Base-by-base conservation (phyloP, 2,797 vertebrate species). In the Lindbergichthys nudifrons region DNA sequence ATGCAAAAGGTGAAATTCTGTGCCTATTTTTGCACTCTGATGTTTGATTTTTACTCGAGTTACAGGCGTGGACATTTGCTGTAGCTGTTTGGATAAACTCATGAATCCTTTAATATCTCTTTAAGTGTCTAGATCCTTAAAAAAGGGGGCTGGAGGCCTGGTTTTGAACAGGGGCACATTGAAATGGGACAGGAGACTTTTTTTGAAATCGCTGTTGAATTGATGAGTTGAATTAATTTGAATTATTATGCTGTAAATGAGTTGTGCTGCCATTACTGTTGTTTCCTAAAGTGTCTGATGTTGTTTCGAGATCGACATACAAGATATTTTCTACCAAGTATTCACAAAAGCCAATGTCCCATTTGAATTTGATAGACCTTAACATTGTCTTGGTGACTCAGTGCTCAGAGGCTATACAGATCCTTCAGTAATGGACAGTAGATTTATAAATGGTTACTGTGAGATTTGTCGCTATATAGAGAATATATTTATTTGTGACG, bases 401-500 rank as follows among this genome's bases (percentile, higher is more conserved):
- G 15, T 66, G 26, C 52, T 79, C 42, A 7, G 9, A 71, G 36
- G 26, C 21, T 68, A 62, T 18, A 57, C 51, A 82, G 48, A 77
- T 61, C 64, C 3, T 57, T 76, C 19, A 76, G 56, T 64, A 32
- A 71, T 56, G 51, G 65, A 66, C 46, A 66, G 67, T 69, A 42
- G 51, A 72, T 76, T 45, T 46, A 32, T 65, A 64, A 75, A 75
- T 77, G 77, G 64, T 54, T 66, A 77, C 80, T 84, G 72, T 82
- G 80, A 87, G 70, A 77, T 75, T 65, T 75, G 70, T 79, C 43
- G 45, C 81, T 73, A 72, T 65, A 81, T 75, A 78, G 30, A 72
- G 66, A 85, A 39, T 61, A 63, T 92, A 92, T 92, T 91, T 92
- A 92, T 92, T 91, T 87, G 64, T 85, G 66, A 76, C 60, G 50